Base-by-base conservation (phyloP, 2,888 invertebrate species). In the Phengaris alcon region DNA sequence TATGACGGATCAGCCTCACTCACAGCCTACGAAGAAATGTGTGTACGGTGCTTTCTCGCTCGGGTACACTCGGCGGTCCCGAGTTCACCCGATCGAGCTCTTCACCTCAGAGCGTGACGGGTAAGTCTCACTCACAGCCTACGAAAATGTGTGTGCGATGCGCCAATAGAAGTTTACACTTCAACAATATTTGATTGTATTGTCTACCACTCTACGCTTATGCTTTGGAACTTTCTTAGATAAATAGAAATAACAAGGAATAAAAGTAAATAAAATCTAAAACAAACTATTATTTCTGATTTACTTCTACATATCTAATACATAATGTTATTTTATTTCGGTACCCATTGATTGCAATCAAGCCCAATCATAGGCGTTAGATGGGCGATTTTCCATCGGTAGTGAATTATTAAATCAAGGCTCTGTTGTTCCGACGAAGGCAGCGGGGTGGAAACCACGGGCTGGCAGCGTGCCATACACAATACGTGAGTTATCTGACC, bases 391-490 rank as follows among this genome's bases (percentile, higher is more conserved):
- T 70, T 51, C 70, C 48, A 51, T 75, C 75, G 68, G 70, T 70
- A 69, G 74, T 74, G 48, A 74, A 75, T 75, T 57, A 75, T 70
- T 75, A 70, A 75, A 75, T 75, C 75, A 75, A 75, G 75, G 57
- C 57, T 22, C 55, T 69, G 68, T 46, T 48, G 54, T 68, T 74
- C 76, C 76, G 76, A 77, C 75, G 76, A 76, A 79, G 79, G 79
- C 81, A 81, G 77, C 79, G 79, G 79, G 77, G 78, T 76, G 85
- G 83, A 85, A 86, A 86, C 86, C 84, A 84, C 85, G 82, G 79
- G 82, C 87, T 91, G 91, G 91, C 91, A 87, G 77, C 77, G 79
- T 80, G 91, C 91, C 90, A 90, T 85, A 84, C 84, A 84, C 83
- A 82, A 83, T 81, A 81, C 84, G 81, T 81, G 81, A 85, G 84